A percentile compares a stretch with the other conserved stretches of the same genome.
Conservation (phyloP, 2,888 invertebrate species). For the Liopterus haemorrhoidalis region DNA sequence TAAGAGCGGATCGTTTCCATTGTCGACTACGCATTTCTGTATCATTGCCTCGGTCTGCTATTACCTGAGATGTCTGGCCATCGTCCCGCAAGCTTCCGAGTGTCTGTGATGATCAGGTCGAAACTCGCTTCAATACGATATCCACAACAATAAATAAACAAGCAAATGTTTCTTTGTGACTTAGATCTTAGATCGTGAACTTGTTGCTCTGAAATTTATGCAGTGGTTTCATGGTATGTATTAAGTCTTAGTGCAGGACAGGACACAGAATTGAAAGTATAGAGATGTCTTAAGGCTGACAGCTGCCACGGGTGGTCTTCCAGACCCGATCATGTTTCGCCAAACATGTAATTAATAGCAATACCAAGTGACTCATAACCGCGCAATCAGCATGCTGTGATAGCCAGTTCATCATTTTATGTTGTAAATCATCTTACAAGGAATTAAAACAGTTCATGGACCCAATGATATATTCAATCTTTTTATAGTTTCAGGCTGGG, state of each 20-base stretch:
- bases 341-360: slow-evolving; percentile 2
- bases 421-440: too few relatives aligned
- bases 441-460: too few relatives aligned
- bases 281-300: background rate
- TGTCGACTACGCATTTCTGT: slow-evolving; percentile 1
- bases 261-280: background rate
- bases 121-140: too few relatives aligned
- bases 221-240: background rate
- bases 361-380: slow-evolving; percentile 1
- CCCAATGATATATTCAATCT: too few relatives aligned
- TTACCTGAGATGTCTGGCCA: too few relatives aligned
- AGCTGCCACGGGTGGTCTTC: slow-evolving; percentile 1
- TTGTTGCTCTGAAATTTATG: background rate
- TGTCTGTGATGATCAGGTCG: slow-evolving; percentile 1
- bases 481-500: too few relatives aligned
- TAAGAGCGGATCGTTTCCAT: slow-evolving; percentile 3
- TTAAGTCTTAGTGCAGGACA: background rate
- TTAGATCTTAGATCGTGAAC: background rate
- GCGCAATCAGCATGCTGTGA: background rate
- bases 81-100: too few relatives aligned
- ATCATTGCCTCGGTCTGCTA: background rate
- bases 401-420: slow-evolving; percentile 1
- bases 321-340: background rate
- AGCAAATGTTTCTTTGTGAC: too few relatives aligned
- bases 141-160: too few relatives aligned